Evolutionary conservation across 2,888 invertebrate species (phyloP).

Genomic region (Blera fallax): DNA sequence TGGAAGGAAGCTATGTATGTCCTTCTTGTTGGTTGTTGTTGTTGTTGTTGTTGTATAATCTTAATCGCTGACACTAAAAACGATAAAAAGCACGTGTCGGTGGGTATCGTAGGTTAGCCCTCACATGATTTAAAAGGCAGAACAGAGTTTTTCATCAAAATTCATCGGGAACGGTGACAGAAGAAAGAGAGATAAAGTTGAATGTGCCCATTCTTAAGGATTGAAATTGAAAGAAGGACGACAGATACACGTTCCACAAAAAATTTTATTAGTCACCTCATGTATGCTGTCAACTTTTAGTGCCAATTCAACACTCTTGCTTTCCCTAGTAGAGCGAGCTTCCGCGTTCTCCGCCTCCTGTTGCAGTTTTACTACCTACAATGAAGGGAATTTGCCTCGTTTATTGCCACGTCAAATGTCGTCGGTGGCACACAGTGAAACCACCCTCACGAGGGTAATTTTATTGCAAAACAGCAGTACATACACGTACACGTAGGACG

Average conservation of each 20-base stretch:
- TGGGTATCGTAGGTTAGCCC: not conserved
- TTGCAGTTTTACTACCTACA: conserved; percentile 31
- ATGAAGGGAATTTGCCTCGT: conserved; percentile 40
- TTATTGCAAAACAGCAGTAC: conserved; percentile 7
- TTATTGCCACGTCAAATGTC: conserved; percentile 56
- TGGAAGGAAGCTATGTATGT: not conserved
- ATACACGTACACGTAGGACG: not conserved
- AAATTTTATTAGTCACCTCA: conserved; percentile 11
- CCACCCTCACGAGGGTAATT: conserved; percentile 55
- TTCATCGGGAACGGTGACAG: not conserved
- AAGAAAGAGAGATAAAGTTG: conserved; percentile 13
- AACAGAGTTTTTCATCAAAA: not conserved
- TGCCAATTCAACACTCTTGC: conserved; percentile 37
- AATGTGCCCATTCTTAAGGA: conserved; percentile 20
- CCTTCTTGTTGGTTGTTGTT: not conserved
- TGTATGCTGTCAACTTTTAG: conserved; percentile 28
- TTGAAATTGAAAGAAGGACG: not conserved
- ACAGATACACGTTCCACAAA: not conserved
- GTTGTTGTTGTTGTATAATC: conserved; percentile 1
- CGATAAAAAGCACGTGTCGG: conserved; percentile 46
- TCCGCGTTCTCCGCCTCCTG: not conserved
- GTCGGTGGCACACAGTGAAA: conserved; percentile 22
- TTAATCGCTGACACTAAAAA: conserved; percentile 33
- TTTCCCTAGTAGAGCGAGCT: not conserved
- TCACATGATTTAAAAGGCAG: conserved; percentile 14